phyloP scores from a whole-genome alignment of 2,797 vertebrate species.

The Trichosurus vulpecula region DNA sequence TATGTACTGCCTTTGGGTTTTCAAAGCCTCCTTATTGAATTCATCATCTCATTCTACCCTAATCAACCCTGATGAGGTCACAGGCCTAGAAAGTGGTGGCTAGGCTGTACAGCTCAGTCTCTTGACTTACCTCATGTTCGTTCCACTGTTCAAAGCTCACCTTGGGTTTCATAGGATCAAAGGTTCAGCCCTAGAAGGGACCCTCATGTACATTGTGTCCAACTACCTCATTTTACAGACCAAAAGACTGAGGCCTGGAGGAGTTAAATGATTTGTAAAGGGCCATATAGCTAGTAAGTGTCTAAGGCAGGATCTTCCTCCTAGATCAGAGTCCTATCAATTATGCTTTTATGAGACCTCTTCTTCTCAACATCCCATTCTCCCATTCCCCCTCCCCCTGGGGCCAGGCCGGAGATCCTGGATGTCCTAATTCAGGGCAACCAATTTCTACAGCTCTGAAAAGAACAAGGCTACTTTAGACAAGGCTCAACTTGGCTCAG shows the following conservation, averaged over 20 bases:
- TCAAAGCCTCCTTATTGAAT: not conserved
- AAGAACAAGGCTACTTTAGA: not conserved
- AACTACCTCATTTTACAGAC: not conserved
- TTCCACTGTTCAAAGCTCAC: not conserved
- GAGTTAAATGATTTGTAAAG: not conserved
- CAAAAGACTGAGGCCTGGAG: not conserved
- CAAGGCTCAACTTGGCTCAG: not conserved
- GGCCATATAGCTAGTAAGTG: not conserved
- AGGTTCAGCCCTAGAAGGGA: not conserved
- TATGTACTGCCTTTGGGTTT: no score
- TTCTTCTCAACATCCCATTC: not conserved
- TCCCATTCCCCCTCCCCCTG: not conserved
- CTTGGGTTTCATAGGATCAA: no score
- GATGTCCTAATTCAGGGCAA: not conserved
- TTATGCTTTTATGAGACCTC: not conserved
- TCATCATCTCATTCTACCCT: not conserved
- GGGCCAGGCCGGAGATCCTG: not conserved
- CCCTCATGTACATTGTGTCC: not conserved
- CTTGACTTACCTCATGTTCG: not conserved
- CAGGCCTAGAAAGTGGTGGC: not conserved
- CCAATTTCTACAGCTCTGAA: not conserved
- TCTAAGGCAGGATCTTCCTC: not conserved
- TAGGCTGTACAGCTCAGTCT: not conserved
- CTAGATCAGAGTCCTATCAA: not conserved
- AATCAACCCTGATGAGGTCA: not conserved